Conservation (phyloP, 2,888 invertebrate genomes). For the Erebia ligea region DNA sequence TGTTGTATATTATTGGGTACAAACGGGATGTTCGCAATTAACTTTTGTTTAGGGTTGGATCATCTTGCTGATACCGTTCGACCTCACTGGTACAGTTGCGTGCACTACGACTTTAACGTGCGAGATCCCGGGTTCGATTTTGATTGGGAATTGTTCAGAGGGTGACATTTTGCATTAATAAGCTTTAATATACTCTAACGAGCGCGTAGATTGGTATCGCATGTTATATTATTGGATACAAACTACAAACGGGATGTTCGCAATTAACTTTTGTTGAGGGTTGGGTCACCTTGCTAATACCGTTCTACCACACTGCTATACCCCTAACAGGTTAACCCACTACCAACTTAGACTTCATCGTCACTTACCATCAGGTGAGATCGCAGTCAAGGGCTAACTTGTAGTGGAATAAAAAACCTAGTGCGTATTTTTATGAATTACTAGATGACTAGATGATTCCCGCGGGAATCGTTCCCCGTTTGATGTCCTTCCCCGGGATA, state of each 20-base stretch:
- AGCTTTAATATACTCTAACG: slow-evolving; percentile 38
- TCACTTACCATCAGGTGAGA: too few relatives aligned
- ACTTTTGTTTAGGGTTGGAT: slow-evolving; percentile 33
- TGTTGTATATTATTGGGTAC: slow-evolving; percentile 28
- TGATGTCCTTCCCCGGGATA: too few relatives aligned
- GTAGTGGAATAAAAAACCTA: too few relatives aligned
- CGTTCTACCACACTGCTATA: too few relatives aligned
- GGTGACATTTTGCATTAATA: slow-evolving; percentile 40
- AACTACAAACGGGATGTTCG: slow-evolving; percentile 27
- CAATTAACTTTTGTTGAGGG: slow-evolving; percentile 36
- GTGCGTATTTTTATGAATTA: too few relatives aligned
- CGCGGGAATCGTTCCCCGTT: too few relatives aligned
- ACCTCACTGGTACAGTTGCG: too few relatives aligned
- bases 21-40: slow-evolving; percentile 36
- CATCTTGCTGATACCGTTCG: slow-evolving; percentile 13
- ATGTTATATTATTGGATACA: slow-evolving; percentile 27
- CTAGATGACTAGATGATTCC: too few relatives aligned
- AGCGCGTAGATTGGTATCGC: slow-evolving; percentile 39
- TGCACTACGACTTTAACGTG: neutral
- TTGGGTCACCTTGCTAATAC: slow-evolving; percentile 24
- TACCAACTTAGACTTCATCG: too few relatives aligned
- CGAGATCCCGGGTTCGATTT: slow-evolving; percentile 11
- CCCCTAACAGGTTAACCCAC: too few relatives aligned
- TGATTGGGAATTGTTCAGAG: slow-evolving; percentile 31
- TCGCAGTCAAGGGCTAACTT: too few relatives aligned